These are phyloP conservation scores for Cyprichromis sp. DNA, from an alignment of 2,113 vertebrate genomes.

Conservation along the genomic window DNA sequence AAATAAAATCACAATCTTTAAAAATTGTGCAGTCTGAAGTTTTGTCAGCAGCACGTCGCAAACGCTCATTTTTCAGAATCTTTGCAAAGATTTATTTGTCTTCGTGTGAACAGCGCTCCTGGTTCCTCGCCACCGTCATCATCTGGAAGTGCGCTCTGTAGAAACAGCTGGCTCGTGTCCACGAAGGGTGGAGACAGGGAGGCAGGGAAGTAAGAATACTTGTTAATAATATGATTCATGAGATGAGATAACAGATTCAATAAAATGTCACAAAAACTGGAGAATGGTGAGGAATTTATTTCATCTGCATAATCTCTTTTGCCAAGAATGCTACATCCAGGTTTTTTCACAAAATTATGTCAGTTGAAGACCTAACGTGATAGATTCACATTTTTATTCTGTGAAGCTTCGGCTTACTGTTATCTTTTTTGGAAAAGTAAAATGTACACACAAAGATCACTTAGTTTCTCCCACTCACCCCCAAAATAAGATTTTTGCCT, in stretches of 20 bases:
- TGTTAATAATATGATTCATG: constrained; percentile 19
- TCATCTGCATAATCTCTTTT: not conserved
- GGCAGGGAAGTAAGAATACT: constrained; percentile 17
- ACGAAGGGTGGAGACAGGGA: not conserved
- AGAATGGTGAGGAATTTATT: not conserved
- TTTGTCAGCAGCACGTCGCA: not conserved
- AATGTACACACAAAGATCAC: not conserved
- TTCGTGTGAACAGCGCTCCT: not conserved
- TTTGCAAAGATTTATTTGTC: constrained; percentile 16
- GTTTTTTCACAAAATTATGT: not conserved
- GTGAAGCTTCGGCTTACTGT: not conserved
- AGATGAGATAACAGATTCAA: not conserved
- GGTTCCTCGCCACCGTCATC: constrained; percentile 7
- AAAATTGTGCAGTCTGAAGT: not conserved
- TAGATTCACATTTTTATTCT: not conserved
- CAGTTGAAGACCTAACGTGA: not conserved
- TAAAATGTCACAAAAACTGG: not conserved
- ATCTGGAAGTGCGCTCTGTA: constrained; percentile 10
- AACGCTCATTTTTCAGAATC: not conserved
- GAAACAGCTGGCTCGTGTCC: constrained; percentile 43
- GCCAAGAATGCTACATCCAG: not conserved
- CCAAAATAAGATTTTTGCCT: not conserved
- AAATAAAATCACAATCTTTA: constrained; percentile 14
- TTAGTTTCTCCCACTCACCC: rapidly evolving
- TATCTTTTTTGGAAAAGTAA: not conserved